Conservation (phyloP, 1,140 invertebrate species). For the Melanaphis sacchari region DNA sequence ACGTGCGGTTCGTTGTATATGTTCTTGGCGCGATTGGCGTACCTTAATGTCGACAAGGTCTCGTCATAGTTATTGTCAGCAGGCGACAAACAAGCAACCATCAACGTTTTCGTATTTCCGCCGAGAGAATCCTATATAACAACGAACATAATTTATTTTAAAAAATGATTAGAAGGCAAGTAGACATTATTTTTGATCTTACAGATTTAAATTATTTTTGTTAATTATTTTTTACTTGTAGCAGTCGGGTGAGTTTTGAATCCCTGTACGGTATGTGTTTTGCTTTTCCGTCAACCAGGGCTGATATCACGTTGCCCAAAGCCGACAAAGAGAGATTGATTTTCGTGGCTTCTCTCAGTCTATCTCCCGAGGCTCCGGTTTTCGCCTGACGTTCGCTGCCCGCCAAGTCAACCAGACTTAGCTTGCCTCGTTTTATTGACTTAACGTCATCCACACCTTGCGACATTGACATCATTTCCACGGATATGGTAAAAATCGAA, state of each 20-base stretch:
- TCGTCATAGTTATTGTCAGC: conserved; percentile 90
- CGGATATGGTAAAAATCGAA: conserved; percentile 88
- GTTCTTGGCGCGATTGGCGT: conserved; percentile 90
- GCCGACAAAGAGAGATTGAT: conserved; percentile 95
- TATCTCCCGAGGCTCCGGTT: conserved; percentile 84
- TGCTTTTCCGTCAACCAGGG: conserved; percentile 87
- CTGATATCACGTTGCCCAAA: conserved; percentile 93
- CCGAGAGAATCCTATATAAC: conserved; percentile 81
- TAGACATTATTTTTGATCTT: too few relatives aligned
- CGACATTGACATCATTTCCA: conserved; percentile 76
- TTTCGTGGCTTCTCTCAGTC: conserved; percentile 92
- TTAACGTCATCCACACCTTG: conserved; percentile 66
- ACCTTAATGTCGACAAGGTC: conserved; percentile 85
- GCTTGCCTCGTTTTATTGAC: conserved; percentile 76
- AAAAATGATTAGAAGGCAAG: neutral
- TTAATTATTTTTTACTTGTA: conserved; percentile 70
- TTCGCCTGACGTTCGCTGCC: conserved; percentile 88
- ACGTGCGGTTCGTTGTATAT: conserved; percentile 92
- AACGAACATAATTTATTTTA: neutral
- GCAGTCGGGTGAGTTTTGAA: conserved; percentile 88
- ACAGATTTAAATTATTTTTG: neutral
- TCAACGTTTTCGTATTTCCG: conserved; percentile 92
- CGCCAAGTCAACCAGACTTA: conserved; percentile 91
- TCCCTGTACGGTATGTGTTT: conserved; percentile 92
- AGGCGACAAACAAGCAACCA: conserved; percentile 92